Percentiles rank a stretch among this genome's conserved stretches.
These are phyloP conservation scores for Trileptium ribeirensis DNA, from an alignment of 2,888 invertebrate genomes.

Conservation along the genomic window DNA sequence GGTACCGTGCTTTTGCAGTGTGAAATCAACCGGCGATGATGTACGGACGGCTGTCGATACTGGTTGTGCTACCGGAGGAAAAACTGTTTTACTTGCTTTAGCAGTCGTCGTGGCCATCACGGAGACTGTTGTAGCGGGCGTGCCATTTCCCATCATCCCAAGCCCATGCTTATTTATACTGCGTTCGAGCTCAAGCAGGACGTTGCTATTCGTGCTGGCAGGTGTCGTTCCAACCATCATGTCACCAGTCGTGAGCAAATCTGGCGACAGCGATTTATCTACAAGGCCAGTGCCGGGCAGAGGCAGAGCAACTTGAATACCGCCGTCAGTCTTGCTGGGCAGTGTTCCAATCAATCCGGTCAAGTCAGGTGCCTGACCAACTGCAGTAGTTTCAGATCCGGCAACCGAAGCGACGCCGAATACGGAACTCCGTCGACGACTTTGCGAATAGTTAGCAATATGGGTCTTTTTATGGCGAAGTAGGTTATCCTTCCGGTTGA, in stretches of 20 bases:
- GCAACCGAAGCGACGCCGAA: neutral
- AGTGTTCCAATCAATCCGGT: neutral
- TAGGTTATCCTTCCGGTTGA: constrained; percentile 50
- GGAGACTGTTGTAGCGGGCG: too few species aligned
- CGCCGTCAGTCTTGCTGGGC: neutral
- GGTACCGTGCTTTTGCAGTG: too few species aligned
- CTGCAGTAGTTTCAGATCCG: neutral
- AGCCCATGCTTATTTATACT: neutral
- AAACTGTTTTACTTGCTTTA: too few species aligned
- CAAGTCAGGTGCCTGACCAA: neutral
- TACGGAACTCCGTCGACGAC: constrained; percentile 5
- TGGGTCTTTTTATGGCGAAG: constrained; percentile 50
- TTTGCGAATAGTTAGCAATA: constrained; percentile 14
- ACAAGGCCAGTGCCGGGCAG: too few species aligned
- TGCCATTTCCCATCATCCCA: neutral
- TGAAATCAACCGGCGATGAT: too few species aligned
- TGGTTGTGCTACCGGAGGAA: too few species aligned
- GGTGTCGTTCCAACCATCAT: neutral
- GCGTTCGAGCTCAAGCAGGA: neutral
- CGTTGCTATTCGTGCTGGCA: neutral
- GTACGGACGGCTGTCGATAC: too few species aligned
- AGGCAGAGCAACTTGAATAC: too few species aligned
- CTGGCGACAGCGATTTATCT: too few species aligned
- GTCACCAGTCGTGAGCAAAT: neutral
- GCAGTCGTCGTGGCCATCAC: neutral